phyloP scores from a whole-genome alignment of 2,888 invertebrate genomes.

The Sarcophaga subvicina region DNA sequence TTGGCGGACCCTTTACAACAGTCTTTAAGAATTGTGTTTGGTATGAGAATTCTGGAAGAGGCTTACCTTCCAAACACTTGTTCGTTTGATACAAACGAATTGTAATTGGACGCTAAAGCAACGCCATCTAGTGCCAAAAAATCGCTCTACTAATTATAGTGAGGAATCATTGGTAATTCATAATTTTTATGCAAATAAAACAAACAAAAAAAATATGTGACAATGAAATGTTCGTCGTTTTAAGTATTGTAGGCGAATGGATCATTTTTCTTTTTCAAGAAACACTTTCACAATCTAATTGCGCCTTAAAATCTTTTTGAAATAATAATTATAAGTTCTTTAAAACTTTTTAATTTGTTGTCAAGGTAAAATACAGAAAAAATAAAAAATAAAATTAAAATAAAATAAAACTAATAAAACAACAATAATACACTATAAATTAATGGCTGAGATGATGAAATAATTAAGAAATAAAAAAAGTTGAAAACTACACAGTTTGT shows the following conservation, averaged over 20 bases:
- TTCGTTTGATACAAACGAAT: too few relatives aligned
- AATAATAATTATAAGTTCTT: constrained; percentile 36
- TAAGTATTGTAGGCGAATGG: constrained; percentile 27
- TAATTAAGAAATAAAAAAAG: constrained; percentile 21
- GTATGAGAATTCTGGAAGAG: too few relatives aligned
- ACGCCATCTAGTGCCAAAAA: too few relatives aligned
- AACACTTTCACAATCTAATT: constrained; percentile 19
- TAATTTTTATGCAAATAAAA: not conserved
- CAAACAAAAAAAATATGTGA: not conserved
- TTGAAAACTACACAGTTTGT: not conserved
- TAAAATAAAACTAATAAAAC: constrained; percentile 2
- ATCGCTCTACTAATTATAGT: too few relatives aligned
- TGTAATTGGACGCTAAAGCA: too few relatives aligned
- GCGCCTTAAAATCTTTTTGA: not conserved
- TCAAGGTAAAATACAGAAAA: constrained; percentile 39
- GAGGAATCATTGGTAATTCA: too few relatives aligned
- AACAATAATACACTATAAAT: not conserved
- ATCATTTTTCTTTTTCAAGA: not conserved
- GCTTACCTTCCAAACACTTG: too few relatives aligned
- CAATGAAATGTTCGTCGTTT: not conserved
- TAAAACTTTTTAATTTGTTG: not conserved
- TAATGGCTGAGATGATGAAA: constrained; percentile 44
- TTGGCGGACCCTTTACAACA: too few relatives aligned
- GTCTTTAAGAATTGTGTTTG: too few relatives aligned
- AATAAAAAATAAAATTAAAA: not conserved